Conservation (phyloP, 64 coral and sea anemone species). For the Montipora efflorescens region DNA sequence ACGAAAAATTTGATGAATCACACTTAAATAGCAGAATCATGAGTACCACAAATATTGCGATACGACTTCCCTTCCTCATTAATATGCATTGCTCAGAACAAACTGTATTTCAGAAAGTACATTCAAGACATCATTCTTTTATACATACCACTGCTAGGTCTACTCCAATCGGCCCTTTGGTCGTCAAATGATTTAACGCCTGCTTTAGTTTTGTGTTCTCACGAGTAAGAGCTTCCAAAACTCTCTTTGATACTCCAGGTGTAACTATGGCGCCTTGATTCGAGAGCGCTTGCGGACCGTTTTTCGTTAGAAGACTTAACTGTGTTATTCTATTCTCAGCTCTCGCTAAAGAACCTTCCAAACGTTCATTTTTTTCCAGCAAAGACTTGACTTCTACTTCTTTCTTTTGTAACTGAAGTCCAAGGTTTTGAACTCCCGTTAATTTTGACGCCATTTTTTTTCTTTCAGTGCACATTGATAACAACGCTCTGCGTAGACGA, state of each 20-base stretch:
- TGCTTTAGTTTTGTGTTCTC: slow-evolving; percentile 91
- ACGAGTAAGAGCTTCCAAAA: slow-evolving; percentile 79
- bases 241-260: slow-evolving; percentile 85
- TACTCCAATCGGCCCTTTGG: slow-evolving; percentile 57
- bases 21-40: neutral
- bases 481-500: slow-evolving; percentile 11
- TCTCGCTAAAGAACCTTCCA: slow-evolving; percentile 77
- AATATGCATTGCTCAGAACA: too few relatives aligned
- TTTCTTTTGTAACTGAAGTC: slow-evolving; percentile 76
- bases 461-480: slow-evolving; percentile 21
- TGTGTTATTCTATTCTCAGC: slow-evolving; percentile 92
- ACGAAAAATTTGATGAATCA: neutral
- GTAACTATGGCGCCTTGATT: slow-evolving; percentile 75
- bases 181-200: slow-evolving; percentile 77
- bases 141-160: slow-evolving; percentile 88
- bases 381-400: slow-evolving; percentile 56
- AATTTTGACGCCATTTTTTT: slow-evolving; percentile 59
- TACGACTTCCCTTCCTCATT: neutral
- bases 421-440: slow-evolving; percentile 72
- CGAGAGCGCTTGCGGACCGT: neutral
- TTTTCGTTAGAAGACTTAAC: slow-evolving; percentile 42
- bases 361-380: slow-evolving; percentile 50
- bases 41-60: neutral
- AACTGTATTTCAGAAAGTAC: neutral
- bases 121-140: neutral